Evolutionary conservation across 1,140 invertebrate species (phyloP), one percentile per base, ranked within the genome.

Genomic region (Pararge aegeria): DNA sequence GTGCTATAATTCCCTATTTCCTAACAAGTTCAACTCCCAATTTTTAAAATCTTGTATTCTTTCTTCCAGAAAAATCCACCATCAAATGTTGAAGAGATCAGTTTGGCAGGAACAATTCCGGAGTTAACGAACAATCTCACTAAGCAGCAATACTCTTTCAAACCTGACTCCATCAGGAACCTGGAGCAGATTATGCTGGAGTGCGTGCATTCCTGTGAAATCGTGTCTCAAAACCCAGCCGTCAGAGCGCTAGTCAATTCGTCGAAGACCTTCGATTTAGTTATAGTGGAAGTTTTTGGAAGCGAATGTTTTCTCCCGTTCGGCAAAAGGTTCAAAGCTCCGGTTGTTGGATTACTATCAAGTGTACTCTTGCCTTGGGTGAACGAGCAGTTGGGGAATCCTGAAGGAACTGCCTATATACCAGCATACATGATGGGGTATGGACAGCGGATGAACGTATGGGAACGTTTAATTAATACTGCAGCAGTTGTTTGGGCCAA

Each of bases 251-350:
- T 90, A 4, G 56, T 90, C 1, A 79, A 87, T 55, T 78, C 84
- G 4, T 78, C 83, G 1, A 73, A 90, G 4, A 90, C 90, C 5
- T 95, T 93, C 57, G 94, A 95, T 64, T 37, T 95, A 1, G 75
- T 95, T 0, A 83, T 95, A 10, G 92, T 92, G 0, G 94, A 95
- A 77, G 90, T 91, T n/a, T 95, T 95, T 65, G 93, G 92, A 20
- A 92, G 90, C 0, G 93, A 95, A 57, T 93, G 92, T 68, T 92
- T 90, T 53, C 72, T 87, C 9, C 92, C 92, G 0, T 68, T 94
- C 7, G 90, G 92, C 1, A 81, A 91, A 62, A 80, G 90, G 29
- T 91, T 92, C 52, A 90, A 92, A 16, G 86, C 93, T 4, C 93
- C 93, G 0, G 83, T 92, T 5, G 87, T 94, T 5, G 92, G 92